Evolutionary conservation across 2,113 vertebrate genomes (phyloP).

Genomic region (Centropristis striata): DNA sequence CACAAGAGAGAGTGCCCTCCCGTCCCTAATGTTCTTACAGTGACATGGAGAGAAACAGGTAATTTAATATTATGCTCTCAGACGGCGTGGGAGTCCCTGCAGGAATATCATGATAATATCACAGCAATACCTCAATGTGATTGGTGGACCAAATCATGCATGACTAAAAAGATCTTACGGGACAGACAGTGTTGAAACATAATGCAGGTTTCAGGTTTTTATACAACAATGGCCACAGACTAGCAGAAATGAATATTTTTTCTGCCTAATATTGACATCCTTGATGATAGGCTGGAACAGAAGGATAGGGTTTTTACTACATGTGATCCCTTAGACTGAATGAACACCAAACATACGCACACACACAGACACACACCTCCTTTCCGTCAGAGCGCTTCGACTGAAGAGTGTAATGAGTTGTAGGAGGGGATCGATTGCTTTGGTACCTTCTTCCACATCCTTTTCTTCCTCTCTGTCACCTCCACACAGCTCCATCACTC

Average conservation of each 20-base stretch:
- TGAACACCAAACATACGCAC: slow-evolving; percentile 26
- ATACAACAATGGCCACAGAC: slow-evolving; percentile 5
- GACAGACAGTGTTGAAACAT: neutral
- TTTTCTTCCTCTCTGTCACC: slow-evolving; percentile 80
- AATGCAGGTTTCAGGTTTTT: neutral
- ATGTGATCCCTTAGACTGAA: slow-evolving; percentile 31
- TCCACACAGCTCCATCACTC: slow-evolving; percentile 50
- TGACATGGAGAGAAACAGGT: neutral
- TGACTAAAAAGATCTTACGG: neutral
- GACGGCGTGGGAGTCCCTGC: neutral
- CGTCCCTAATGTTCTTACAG: slow-evolving; percentile 4
- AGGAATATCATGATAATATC: slow-evolving; percentile 4
- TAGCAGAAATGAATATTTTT: neutral
- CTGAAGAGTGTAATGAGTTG: slow-evolving; percentile 96
- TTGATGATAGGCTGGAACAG: slow-evolving; percentile 10
- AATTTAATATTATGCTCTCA: slow-evolving; percentile 16
- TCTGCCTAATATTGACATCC: slow-evolving; percentile 30
- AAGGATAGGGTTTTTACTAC: slow-evolving; percentile 29
- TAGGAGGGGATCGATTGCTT: slow-evolving; percentile 91
- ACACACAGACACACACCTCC: slow-evolving; percentile 59
- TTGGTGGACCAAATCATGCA: neutral
- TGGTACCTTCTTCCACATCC: slow-evolving; percentile 85
- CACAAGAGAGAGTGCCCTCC: neutral
- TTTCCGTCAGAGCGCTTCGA: slow-evolving; percentile 92
- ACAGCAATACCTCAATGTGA: neutral